These are phyloP conservation scores for Abrostola tripartita DNA, from an alignment of 2,888 invertebrate genomes.

Conservation along the genomic window DNA sequence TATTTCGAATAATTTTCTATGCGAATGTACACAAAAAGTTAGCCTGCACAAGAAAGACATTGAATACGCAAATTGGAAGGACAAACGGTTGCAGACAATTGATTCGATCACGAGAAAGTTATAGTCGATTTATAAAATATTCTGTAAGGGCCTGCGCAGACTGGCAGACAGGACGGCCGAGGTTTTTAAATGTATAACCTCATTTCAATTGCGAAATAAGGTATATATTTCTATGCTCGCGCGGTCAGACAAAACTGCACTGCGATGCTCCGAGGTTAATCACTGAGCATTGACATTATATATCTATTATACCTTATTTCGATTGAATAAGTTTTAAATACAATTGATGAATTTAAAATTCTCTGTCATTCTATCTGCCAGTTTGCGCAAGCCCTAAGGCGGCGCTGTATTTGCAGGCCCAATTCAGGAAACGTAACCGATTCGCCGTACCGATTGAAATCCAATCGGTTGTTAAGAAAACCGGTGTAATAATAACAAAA, in stretches of 20 bases:
- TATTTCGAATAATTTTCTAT: slow-evolving; percentile 30
- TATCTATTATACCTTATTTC: too few species aligned
- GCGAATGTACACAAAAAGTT: slow-evolving; percentile 35
- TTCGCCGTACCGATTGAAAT: slow-evolving; percentile 59
- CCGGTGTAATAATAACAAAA: slow-evolving; percentile 69
- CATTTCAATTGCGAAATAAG: too few species aligned
- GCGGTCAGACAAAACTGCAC: too few species aligned
- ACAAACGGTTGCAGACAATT: slow-evolving; percentile 72
- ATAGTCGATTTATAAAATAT: slow-evolving; percentile 77
- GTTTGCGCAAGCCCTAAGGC: too few species aligned
- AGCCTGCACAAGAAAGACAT: slow-evolving; percentile 55
- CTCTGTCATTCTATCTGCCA: too few species aligned
- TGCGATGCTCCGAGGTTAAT: too few species aligned
- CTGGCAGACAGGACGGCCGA: too few species aligned
- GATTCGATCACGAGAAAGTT: slow-evolving; percentile 69
- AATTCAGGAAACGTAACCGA: slow-evolving; percentile 62
- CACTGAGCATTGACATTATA: too few species aligned
- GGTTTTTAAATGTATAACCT: too few species aligned
- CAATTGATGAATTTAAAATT: too few species aligned
- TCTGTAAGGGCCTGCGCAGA: slow-evolving; percentile 51
- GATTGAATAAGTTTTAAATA: too few species aligned
- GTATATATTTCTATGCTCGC: too few species aligned
- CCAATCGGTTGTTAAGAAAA: slow-evolving; percentile 59
- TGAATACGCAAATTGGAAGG: slow-evolving; percentile 70
- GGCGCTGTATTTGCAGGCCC: slow-evolving; percentile 1